Conservation (phyloP, 2,888 invertebrate species). For the Drosophila rubida region DNA sequence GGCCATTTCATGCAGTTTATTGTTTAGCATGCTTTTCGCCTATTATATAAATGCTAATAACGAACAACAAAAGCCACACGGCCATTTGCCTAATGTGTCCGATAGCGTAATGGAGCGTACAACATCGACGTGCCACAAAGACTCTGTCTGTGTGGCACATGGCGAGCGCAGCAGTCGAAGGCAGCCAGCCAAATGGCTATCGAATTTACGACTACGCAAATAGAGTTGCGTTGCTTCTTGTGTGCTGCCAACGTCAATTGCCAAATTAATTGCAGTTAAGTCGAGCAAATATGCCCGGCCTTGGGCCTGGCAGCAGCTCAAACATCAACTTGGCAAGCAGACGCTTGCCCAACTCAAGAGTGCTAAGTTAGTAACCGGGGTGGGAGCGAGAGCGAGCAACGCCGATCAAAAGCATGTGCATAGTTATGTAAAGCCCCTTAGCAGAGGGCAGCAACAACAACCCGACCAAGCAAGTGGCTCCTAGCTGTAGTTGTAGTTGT, state of each 20-base stretch:
- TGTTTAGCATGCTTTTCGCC: slow-evolving; percentile 73
- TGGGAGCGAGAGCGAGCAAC: neutral
- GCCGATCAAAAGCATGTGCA: slow-evolving; percentile 16
- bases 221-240: neutral
- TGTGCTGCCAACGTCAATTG: slow-evolving; percentile 76
- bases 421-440: slow-evolving; percentile 17
- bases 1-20: slow-evolving; percentile 63
- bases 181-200: slow-evolving; percentile 26
- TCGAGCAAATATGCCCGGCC: slow-evolving; percentile 65
- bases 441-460: neutral
- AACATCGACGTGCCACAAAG: slow-evolving; percentile 20
- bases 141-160: too few species aligned
- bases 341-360: neutral
- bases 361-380: neutral
- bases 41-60: slow-evolving; percentile 65
- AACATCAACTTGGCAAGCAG: neutral
- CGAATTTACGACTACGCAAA: slow-evolving; percentile 38
- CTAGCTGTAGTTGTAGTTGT: neutral
- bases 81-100: slow-evolving; percentile 73
- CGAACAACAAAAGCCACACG: slow-evolving; percentile 61
- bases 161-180: too few species aligned
- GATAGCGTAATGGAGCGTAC: slow-evolving; percentile 57
- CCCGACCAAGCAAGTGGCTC: slow-evolving; percentile 13
- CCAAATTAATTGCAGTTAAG: slow-evolving; percentile 84
- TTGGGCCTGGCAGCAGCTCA: slow-evolving; percentile 12